Base-by-base conservation (phyloP, 2,797 vertebrate genomes). In the Gymnoscopelus microlampas region DNA sequence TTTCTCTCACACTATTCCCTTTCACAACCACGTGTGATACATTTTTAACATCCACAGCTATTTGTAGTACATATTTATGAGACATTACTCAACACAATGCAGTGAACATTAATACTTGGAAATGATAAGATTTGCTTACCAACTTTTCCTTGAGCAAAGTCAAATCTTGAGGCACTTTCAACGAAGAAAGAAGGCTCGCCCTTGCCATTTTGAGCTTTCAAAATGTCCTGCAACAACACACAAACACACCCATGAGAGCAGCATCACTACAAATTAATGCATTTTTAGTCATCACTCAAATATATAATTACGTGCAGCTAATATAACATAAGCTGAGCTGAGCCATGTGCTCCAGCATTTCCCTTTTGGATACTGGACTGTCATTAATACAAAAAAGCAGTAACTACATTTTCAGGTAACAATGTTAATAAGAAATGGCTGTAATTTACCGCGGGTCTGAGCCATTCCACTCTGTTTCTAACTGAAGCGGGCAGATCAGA, bases 111-210 rank as follows among this genome's bases (percentile, higher is more conserved):
- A 44, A 44, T 44, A 8, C 8, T 9, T 39, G 35, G 35, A 39
- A 51, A 3, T 2, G 4, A 51, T 3, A 68, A 49, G 26, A 6
- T 2, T 35, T 49, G 35, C 83, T 82, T 75, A 93, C 92, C 88
- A 6, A 92, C 49, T 2, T 0, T 0, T 24, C 91, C 91, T 79
- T 92, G 92, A 13, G 48, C 53, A 54, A 89, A 89, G 78, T 92
- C 91, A 81, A 91, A 90, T 13, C 88, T 74, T 14, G 90, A 89
- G 6, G 84, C 54, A 14, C 72, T 88, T 39, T 84, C 76, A 2
- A 15, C 26, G 19, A 80, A 54, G 67, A 91, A 84, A 12, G 15
- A 0, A 2, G 87, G 72, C 1, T 87, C 70, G 0, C 12, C 11
- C 0, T 0, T 35, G n/a, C 5, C 70, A n/a, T 62, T 53, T 19